A percentile compares a stretch with the other conserved stretches of the same genome.
These are phyloP conservation scores for Cordilura impudica DNA, from an alignment of 2,888 invertebrate genomes.

Conservation along the genomic window DNA sequence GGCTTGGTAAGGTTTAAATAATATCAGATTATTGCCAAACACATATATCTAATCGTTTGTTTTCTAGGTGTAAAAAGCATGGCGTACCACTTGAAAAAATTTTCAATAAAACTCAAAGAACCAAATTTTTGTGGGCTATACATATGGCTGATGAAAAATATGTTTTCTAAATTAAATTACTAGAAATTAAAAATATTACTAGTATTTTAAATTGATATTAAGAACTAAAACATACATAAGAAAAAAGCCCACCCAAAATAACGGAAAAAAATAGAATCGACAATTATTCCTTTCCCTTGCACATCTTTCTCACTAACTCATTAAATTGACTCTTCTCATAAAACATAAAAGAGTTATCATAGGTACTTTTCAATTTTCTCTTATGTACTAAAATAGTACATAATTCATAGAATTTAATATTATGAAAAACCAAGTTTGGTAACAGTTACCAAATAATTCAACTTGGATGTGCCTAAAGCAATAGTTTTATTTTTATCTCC, in stretches of 20 bases:
- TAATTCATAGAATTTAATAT: too few relatives aligned
- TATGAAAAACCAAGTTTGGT: too few relatives aligned
- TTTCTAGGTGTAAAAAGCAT: conserved; percentile 94
- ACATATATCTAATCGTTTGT: too few relatives aligned
- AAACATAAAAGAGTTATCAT: conserved; percentile 29
- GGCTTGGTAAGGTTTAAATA: conserved; percentile 87
- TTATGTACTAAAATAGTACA: conserved; percentile 20
- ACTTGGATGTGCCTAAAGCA: conserved; percentile 97
- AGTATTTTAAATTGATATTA: too few relatives aligned
- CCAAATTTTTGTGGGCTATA: conserved; percentile 99
- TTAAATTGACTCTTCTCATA: background rate
- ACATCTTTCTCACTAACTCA: background rate
- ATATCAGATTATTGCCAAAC: too few relatives aligned
- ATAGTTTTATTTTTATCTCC: conserved; percentile 99
- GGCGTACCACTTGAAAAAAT: conserved; percentile 98
- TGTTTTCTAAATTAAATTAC: conserved; percentile 82
- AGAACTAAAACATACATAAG: conserved; percentile 23
- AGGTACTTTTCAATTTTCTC: conserved; percentile 13
- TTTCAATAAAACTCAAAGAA: conserved; percentile 99
- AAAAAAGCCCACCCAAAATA: conserved; percentile 53
- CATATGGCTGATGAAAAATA: conserved; percentile 98
- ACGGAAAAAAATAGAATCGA: background rate
- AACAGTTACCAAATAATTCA: conserved; percentile 99
- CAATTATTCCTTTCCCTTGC: background rate
- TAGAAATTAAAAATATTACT: background rate